Percentiles rank a stretch among this genome's conserved stretches.
These are phyloP conservation scores for Thamnophis elegans DNA, from an alignment of 2,797 vertebrate genomes.

Conservation along the genomic window DNA sequence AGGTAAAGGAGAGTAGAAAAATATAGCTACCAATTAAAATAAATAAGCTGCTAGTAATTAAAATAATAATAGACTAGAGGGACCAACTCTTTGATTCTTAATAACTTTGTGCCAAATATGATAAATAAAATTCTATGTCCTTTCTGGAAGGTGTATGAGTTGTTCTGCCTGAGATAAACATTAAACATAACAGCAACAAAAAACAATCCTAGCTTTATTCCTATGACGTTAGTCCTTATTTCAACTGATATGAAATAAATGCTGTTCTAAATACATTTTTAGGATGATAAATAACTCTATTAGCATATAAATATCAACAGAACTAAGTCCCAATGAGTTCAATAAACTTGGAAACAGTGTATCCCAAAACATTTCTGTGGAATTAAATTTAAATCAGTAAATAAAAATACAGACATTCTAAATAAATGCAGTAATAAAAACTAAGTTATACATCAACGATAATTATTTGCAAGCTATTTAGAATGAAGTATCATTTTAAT, in stretches of 20 bases:
- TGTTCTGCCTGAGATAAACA: not conserved
- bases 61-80: not conserved
- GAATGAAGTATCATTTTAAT: not conserved
- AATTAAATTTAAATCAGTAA: not conserved
- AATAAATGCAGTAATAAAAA: not conserved
- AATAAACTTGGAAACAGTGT: not conserved
- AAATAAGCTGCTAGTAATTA: not conserved
- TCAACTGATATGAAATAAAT: not conserved
- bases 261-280: not conserved
- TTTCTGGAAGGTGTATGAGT: not conserved
- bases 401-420: not conserved
- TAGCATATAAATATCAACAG: not conserved
- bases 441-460: not conserved
- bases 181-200: slow-evolving; percentile 19
- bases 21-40: not conserved
- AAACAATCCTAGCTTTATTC: not conserved
- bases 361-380: not conserved
- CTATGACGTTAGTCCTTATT: not conserved
- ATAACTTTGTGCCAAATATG: slow-evolving; percentile 22
- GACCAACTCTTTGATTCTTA: not conserved
- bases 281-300: not conserved
- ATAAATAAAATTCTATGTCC: not conserved
- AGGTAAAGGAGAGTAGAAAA: not conserved
- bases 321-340: not conserved
- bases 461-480: not conserved